These are phyloP conservation scores for Crenuchus spilurus DNA, from an alignment of 2,797 vertebrate genomes.

Conservation along the genomic window DNA sequence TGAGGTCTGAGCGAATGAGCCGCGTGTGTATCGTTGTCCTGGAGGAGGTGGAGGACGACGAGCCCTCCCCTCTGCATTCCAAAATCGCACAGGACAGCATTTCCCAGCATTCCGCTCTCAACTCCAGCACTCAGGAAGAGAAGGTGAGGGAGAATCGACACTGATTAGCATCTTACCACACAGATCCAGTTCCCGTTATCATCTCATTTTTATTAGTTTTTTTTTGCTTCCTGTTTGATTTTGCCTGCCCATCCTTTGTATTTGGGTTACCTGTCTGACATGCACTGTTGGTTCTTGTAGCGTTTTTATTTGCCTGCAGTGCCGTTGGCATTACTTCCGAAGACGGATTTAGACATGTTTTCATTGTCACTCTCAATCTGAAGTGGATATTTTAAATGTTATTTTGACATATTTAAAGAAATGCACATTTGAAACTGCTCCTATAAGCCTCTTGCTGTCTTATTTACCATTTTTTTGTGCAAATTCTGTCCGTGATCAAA, in stretches of 20 bases:
- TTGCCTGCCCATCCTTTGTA: background rate
- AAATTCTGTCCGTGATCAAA: too few species aligned
- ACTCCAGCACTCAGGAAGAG: slow-evolving; percentile 66
- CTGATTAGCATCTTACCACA: slow-evolving; percentile 3
- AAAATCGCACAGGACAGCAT: slow-evolving; percentile 78
- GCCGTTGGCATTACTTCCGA: background rate
- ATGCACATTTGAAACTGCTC: too few species aligned
- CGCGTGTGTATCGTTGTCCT: slow-evolving; percentile 99
- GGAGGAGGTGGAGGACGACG: slow-evolving; percentile 98
- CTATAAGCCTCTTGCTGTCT: too few species aligned
- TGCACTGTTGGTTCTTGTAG: background rate
- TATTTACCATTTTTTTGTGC: too few species aligned
- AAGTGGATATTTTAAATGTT: too few species aligned
- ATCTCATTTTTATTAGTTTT: background rate
- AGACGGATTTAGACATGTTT: slow-evolving; percentile 7
- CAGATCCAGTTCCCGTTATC: background rate
- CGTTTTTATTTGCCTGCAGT: background rate
- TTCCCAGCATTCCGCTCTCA: slow-evolving; percentile 63
- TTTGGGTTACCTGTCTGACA: background rate
- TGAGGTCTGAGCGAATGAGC: slow-evolving; percentile 87
- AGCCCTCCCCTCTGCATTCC: slow-evolving; percentile 84
- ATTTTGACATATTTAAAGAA: background rate
- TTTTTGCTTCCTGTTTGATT: background rate
- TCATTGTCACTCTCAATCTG: background rate
- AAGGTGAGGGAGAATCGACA: slow-evolving; percentile 76